phyloP scores from a whole-genome alignment of 1,140 invertebrate species.

The Drosophila grimshawi region DNA sequence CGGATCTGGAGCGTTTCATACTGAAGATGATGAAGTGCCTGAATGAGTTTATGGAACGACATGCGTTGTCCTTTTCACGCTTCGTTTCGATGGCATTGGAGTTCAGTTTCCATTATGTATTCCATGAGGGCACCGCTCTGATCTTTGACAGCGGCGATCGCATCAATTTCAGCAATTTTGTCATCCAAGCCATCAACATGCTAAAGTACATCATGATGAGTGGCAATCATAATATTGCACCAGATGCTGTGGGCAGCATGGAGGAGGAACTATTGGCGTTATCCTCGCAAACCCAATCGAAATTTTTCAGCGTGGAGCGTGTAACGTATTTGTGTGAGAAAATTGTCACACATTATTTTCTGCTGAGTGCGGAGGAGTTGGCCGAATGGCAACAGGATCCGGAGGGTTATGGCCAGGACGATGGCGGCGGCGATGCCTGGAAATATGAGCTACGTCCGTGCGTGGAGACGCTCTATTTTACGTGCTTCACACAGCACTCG shows the following conservation, averaged over 20 bases:
- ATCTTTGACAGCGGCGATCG: constrained; percentile 91
- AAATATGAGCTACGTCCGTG: constrained; percentile 96
- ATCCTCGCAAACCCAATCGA: constrained; percentile 80
- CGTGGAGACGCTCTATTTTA: constrained; percentile 93
- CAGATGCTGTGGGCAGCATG: constrained; percentile 12
- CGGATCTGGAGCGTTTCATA: constrained; percentile 92
- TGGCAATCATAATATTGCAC: constrained; percentile 84
- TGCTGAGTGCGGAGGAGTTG: constrained; percentile 93
- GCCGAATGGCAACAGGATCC: constrained; percentile 95
- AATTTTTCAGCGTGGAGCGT: constrained; percentile 90
- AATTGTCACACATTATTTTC: constrained; percentile 94
- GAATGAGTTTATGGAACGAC: constrained; percentile 89
- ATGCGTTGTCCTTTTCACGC: constrained; percentile 91
- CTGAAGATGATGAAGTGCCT: constrained; percentile 92
- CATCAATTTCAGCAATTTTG: constrained; percentile 73
- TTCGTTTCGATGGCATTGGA: constrained; percentile 92
- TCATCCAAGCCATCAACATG: constrained; percentile 88
- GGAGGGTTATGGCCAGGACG: constrained; percentile 94
- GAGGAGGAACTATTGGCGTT: constrained; percentile 75
- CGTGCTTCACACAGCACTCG: constrained; percentile 92
- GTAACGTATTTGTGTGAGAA: constrained; percentile 92
- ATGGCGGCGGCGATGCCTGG: constrained; percentile 95
- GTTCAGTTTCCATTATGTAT: constrained; percentile 93
- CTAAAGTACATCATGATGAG: constrained; percentile 93
- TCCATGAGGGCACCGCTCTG: constrained; percentile 88